phyloP scores from a whole-genome alignment of 2,888 invertebrate genomes.

The Thera obeliscata region DNA sequence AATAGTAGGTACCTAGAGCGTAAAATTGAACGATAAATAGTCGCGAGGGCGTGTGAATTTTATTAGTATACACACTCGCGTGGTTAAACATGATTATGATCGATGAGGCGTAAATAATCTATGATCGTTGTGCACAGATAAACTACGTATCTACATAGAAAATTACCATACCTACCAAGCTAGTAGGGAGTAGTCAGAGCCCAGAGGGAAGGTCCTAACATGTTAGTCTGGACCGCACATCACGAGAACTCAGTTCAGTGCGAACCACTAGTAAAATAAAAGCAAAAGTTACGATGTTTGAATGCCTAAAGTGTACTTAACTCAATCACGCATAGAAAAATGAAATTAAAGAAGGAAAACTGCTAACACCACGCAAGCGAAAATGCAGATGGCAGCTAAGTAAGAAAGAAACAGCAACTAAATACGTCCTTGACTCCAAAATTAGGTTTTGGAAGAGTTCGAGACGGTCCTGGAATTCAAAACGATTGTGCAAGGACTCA shows the following conservation, averaged over 20 bases:
- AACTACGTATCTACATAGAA: not conserved
- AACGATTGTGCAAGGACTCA: conserved; percentile 57
- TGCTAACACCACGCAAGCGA: too few relatives aligned
- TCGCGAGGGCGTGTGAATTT: conserved; percentile 47
- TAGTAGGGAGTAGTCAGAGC: not conserved
- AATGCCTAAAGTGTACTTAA: too few relatives aligned
- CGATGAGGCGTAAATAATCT: conserved; percentile 2
- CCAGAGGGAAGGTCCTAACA: too few relatives aligned
- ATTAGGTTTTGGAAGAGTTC: conserved; percentile 28
- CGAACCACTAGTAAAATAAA: too few relatives aligned
- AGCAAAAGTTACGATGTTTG: too few relatives aligned
- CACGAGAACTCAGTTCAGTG: too few relatives aligned
- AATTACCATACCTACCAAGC: not conserved
- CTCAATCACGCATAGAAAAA: too few relatives aligned
- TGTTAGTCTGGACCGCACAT: too few relatives aligned
- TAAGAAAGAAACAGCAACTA: not conserved
- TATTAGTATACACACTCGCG: conserved; percentile 35
- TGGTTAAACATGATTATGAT: conserved; percentile 20
- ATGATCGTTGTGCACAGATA: not conserved
- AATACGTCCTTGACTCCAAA: conserved; percentile 34
- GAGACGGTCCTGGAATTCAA: conserved; percentile 47
- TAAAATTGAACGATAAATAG: conserved; percentile 24
- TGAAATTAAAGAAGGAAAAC: too few relatives aligned
- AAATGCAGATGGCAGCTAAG: too few relatives aligned
- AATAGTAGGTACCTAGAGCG: conserved; percentile 21